Base-by-base conservation (phyloP, 2,113 vertebrate species). In the Aspiorhynchus laticeps region DNA sequence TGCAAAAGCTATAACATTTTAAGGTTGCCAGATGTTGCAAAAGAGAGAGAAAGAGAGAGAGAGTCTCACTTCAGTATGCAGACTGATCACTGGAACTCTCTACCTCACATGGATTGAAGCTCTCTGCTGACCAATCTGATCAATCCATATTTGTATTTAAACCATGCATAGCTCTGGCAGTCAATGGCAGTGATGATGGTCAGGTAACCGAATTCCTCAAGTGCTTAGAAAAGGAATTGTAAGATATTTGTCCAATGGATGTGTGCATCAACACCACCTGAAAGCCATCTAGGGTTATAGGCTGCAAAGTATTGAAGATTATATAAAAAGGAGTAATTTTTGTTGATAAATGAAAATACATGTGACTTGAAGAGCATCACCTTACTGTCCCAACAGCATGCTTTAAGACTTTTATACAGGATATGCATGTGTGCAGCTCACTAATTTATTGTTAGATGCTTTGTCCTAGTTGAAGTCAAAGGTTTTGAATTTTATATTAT, bases 21-120 rank as follows among this genome's bases (percentile, higher is more conserved):
- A 5, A 51, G 48, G 48, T 51, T 51, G 48, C 48, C 48, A 51
- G 48, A 51, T 51, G 48, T 51, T 51, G 48, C 48, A 51, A 51
- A 17, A 51, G 5, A 51, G 2, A 46, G 67, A 65, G 46, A 26
- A 36, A 84, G 17, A 78, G 83, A 46, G 85, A 88, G 90, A 88
- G 41, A 10, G 41, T 43, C 9, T 10, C 8, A 10, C 9, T 88
- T 14, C 46, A 48, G 46, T 46, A 46, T 48, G 46, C 46, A 89
- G 90, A 63, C 14, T 71, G 86, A 91, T 93, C 90, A 88, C 88
- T 92, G 87, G 90, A 89, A 69, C 80, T 28, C 84, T 87, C 38
- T 71, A 71, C 85, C 56, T 83, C 36, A 90, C n/a, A 90, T 90
- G 90, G 90, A 93, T 93, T 91, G 92, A 93, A 93, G 91, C 87